Evolutionary conservation across 2,888 invertebrate genomes (phyloP).

Genomic region (Sphaerophoria rueppellii): DNA sequence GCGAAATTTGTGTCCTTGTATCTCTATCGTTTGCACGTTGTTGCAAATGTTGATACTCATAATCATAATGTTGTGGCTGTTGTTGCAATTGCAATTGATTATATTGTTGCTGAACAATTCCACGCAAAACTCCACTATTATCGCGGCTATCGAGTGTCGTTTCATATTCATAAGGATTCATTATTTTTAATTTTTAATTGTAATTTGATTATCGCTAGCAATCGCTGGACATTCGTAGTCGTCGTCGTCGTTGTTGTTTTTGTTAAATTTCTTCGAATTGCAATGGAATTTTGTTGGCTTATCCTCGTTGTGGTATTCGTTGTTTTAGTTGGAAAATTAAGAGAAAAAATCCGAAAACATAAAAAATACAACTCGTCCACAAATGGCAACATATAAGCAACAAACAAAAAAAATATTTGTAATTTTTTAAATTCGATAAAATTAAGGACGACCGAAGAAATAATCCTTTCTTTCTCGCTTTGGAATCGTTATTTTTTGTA

Average conservation of each 20-base stretch:
- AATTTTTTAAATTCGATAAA: slow-evolving; percentile 10
- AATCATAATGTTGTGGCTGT: slow-evolving; percentile 79
- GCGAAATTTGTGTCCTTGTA: slow-evolving; percentile 79
- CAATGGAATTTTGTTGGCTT: neutral
- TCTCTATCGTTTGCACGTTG: slow-evolving; percentile 78
- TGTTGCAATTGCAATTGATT: slow-evolving; percentile 74
- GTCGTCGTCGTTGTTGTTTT: slow-evolving; percentile 76
- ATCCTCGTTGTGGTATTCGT: slow-evolving; percentile 27
- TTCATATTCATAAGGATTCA: slow-evolving; percentile 83
- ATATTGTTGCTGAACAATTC: slow-evolving; percentile 76
- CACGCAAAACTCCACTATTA: slow-evolving; percentile 77
- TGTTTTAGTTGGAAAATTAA: slow-evolving; percentile 72
- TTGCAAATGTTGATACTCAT: slow-evolving; percentile 81
- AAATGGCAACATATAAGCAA: slow-evolving; percentile 71
- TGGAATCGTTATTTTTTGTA: slow-evolving; percentile 27
- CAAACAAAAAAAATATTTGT: slow-evolving; percentile 40
- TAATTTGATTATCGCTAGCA: slow-evolving; percentile 78
- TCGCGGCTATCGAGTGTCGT: slow-evolving; percentile 82
- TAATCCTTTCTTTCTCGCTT: slow-evolving; percentile 31
- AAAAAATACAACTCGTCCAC: slow-evolving; percentile 68
- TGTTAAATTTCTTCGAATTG: neutral
- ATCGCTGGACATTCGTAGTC: slow-evolving; percentile 80
- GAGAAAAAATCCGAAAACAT: slow-evolving; percentile 71
- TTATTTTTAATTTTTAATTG: slow-evolving; percentile 74
- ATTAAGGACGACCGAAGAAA: slow-evolving; percentile 46